A percentile compares a stretch with the other conserved stretches of the same genome.
Conservation (phyloP, 2,888 invertebrate species). For the Machimus atricapillus region DNA sequence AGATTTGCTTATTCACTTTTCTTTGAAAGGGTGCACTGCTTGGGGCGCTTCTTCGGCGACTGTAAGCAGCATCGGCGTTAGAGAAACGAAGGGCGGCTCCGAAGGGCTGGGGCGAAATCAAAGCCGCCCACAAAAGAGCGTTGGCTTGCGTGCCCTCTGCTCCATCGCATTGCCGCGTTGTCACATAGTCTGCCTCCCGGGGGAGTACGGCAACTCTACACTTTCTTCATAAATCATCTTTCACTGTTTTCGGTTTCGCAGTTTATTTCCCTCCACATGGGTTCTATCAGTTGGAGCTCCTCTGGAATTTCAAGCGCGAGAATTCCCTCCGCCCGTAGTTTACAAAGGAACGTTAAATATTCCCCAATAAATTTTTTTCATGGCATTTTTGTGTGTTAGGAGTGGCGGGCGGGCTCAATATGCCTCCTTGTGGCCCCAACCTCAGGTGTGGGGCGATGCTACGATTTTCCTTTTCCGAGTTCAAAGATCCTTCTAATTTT, state of each 20-base stretch:
- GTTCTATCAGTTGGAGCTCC: conserved; percentile 8
- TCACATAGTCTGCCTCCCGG: background rate
- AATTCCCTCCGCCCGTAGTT: background rate
- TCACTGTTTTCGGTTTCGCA: background rate
- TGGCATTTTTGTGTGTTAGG: conserved; percentile 14
- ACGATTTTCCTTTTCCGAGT: background rate
- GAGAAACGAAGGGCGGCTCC: background rate
- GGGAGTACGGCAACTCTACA: background rate
- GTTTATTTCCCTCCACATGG: background rate
- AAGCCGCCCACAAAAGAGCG: background rate
- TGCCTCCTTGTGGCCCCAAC: background rate
- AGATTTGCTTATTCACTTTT: conserved; percentile 29
- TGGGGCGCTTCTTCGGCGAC: background rate
- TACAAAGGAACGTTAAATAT: conserved; percentile 24
- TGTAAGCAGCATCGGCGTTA: background rate
- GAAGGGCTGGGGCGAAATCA: background rate
- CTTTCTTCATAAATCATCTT: conserved; percentile 29
- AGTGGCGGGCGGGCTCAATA: background rate
- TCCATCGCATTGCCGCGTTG: background rate
- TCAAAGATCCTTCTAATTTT: background rate
- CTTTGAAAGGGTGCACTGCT: background rate
- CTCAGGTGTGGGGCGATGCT: background rate
- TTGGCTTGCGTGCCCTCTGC: background rate
- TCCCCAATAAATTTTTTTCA: conserved; percentile 27
- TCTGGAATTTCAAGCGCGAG: background rate